Conservation (phyloP, 1,140 invertebrate genomes). For the Cotesia vestalis region DNA sequence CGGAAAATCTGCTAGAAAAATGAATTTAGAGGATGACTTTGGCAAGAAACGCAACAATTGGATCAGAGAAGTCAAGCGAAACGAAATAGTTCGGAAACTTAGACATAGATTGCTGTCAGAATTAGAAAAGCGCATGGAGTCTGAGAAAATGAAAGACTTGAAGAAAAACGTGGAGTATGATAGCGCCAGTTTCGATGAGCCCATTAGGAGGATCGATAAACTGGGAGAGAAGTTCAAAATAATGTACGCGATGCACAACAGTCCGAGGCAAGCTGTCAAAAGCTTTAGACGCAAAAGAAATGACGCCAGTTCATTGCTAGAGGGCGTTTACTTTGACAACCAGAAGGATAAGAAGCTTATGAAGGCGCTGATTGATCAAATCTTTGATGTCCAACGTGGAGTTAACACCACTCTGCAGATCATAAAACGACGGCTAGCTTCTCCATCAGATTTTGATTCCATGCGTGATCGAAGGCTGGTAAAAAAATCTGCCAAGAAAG, state of each 20-base stretch:
- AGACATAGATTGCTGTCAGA: constrained; percentile 9
- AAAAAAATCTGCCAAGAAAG: too few species aligned
- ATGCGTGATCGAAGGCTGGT: too few species aligned
- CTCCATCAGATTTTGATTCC: background rate
- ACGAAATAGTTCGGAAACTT: constrained; percentile 13
- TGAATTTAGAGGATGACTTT: constrained; percentile 34
- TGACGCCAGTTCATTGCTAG: background rate
- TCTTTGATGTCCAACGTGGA: constrained; percentile 40
- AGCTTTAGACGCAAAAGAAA: background rate
- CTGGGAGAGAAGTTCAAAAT: constrained; percentile 40
- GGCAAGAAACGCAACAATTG: constrained; percentile 35
- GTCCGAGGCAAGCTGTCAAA: background rate
- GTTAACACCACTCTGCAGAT: constrained; percentile 44
- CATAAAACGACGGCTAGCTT: constrained; percentile 34
- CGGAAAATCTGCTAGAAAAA: constrained; percentile 26
- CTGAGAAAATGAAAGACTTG: constrained; percentile 11
- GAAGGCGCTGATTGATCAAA: constrained; percentile 35
- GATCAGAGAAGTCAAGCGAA: constrained; percentile 35
- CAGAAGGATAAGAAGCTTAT: constrained; percentile 35
- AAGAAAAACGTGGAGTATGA: background rate
- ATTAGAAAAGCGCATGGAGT: background rate
- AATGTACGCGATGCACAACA: constrained; percentile 34
- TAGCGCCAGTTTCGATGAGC: background rate
- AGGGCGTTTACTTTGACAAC: constrained; percentile 6
- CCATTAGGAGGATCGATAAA: background rate